Evolutionary conservation across 2,113 vertebrate species (phyloP), one percentile per base, ranked within the genome.

Genomic region (Mungos mungo): DNA sequence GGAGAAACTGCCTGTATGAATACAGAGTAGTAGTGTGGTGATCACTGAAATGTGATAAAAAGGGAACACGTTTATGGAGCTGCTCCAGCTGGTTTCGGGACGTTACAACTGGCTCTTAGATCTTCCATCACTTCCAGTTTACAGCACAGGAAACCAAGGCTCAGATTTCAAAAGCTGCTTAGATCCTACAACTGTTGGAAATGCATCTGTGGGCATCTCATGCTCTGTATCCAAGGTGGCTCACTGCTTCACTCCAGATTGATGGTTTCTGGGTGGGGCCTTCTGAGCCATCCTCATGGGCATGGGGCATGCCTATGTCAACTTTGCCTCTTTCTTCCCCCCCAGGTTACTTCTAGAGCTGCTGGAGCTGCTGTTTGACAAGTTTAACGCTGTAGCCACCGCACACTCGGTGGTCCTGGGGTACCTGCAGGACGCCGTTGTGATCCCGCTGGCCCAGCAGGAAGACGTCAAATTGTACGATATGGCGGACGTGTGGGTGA

Each of bases 401-500:
- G 99, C 99, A 0, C 99, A 99, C 96, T 99, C 99, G 0, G 98
- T 99, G 60, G 99, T 99, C 88, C 98, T 99, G 91, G 98, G 99
- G 54, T 99, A 99, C 95, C 99, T 99, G 96, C 99, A 99, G 98
- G 99, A 99, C 95, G 99, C 99, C 0, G 99, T 99, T 9, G 97
- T 98, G 71, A 99, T 99, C 47, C 99, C 99, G 2, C 95, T 97
- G 87, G 98, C 99, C 83, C 99, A 99, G 69, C 97, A 98, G 1
- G 99, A 99, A 0, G 99, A 99, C 2, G 99, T 99, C 99, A 99
- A 99, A 82, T 99, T 99, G 35, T 99, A 99, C 0, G 99, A 99
- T 97, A 99, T 99, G 99, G 99, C 99, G 0, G 99, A 99, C 0
- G 99, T 99, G 90, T 99, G 99, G 97, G 99, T 99, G 98, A 99